Conservation (phyloP, 2,888 invertebrate species). For the Perizoma affinitatum region DNA sequence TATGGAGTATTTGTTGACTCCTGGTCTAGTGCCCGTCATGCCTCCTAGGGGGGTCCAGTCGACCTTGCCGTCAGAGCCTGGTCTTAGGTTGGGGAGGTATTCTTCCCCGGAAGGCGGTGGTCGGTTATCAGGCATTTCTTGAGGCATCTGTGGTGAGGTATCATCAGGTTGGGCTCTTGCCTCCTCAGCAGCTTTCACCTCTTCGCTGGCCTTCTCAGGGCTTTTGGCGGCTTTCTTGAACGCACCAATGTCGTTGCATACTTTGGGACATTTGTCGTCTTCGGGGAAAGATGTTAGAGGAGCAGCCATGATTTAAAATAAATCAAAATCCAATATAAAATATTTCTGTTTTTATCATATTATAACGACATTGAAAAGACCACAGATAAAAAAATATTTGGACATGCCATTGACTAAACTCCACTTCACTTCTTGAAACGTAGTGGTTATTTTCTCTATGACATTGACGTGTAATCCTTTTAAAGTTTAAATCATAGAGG, state of each 20-base stretch:
- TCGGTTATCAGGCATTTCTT: constrained; percentile 34
- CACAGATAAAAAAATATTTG: too few relatives aligned
- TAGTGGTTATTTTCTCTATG: too few relatives aligned
- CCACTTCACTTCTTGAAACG: too few relatives aligned
- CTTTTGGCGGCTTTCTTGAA: constrained; percentile 62
- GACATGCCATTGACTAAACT: too few relatives aligned
- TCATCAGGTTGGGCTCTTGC: constrained; percentile 24
- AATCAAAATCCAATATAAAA: constrained; percentile 2
- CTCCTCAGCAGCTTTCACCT: constrained; percentile 44
- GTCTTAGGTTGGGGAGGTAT: constrained; percentile 68
- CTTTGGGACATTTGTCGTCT: constrained; percentile 61
- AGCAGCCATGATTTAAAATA: constrained; percentile 32
- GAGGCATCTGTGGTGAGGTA: constrained; percentile 12
- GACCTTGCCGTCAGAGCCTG: constrained; percentile 89
- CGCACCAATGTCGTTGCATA: constrained; percentile 67
- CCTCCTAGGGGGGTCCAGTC: constrained; percentile 89
- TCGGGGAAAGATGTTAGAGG: constrained; percentile 60
- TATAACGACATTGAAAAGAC: constrained; percentile 1
- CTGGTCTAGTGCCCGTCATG: constrained; percentile 89
- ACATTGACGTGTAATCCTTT: constrained; percentile 9
- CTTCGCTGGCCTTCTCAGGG: constrained; percentile 48
- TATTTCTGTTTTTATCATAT: not conserved
- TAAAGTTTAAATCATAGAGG: constrained; percentile 1
- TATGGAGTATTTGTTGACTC: constrained; percentile 90
- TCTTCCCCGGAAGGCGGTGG: constrained; percentile 48